Evolutionary conservation across 2,113 vertebrate species (phyloP).

Genomic region (Halichoeres trimaculatus): DNA sequence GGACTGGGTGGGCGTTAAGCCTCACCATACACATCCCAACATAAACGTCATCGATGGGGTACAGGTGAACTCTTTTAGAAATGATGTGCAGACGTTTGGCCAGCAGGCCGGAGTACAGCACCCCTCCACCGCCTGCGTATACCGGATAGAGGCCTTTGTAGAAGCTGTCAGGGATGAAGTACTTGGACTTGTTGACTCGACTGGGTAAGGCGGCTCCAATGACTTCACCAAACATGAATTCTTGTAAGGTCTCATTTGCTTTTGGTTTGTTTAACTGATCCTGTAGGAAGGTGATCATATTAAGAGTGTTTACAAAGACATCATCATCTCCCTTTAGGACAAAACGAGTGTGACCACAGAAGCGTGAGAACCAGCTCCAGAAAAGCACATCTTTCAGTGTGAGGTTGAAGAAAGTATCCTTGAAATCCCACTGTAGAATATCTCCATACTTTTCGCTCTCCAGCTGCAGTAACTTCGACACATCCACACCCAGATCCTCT

Average conservation of each 20-base stretch:
- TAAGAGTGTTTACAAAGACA: constrained; percentile 79
- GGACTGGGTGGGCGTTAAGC: constrained; percentile 62
- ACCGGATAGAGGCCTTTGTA: constrained; percentile 79
- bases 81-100: constrained; percentile 64
- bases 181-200: constrained; percentile 63
- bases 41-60: constrained; percentile 84
- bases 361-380: constrained; percentile 78
- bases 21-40: constrained; percentile 83
- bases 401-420: constrained; percentile 84
- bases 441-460: constrained; percentile 74
- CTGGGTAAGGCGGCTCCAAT: constrained; percentile 58
- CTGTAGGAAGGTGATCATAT: constrained; percentile 71
- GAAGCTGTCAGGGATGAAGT: constrained; percentile 81
- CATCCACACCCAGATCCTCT: background rate
- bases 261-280: constrained; percentile 36
- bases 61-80: constrained; percentile 77
- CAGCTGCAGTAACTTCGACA: constrained; percentile 35
- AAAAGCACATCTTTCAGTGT: constrained; percentile 85
- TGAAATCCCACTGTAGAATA: constrained; percentile 84
- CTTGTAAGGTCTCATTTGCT: background rate
- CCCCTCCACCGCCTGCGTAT: constrained; percentile 81
- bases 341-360: constrained; percentile 63
- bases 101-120: constrained; percentile 80
- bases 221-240: constrained; percentile 80
- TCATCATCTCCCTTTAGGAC: constrained; percentile 85